Evolutionary conservation across 2,888 invertebrate genomes (phyloP), one percentile per base, ranked within the genome.

Genomic region (Drosophila lutescens): DNA sequence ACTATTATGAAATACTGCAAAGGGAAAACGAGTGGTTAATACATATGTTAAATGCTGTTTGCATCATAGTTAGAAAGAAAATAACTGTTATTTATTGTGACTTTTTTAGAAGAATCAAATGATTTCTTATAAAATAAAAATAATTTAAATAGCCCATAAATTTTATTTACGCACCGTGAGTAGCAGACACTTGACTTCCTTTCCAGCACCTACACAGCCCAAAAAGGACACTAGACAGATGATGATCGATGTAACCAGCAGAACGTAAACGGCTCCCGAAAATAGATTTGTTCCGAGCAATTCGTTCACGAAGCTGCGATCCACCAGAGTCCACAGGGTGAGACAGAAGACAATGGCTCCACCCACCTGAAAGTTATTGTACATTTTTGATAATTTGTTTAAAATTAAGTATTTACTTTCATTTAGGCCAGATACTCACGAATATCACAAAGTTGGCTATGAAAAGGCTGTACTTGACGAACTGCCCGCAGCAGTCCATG

Each of bases 181-280:
- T 51, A 98, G 94, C 95, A 98, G 96, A 92, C 98, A 98, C 92
- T 97, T 96, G 90, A 98, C 96, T 94, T 98, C 98, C 91, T 96
- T 97, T 49, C 97, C 95, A n/a, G 98, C 97, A 47, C 98, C 98
- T 88, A 97, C 94, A 92, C 98, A 98, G 63, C 98, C 98, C 74
- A 98, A 94, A 91, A 98, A 95, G 10, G 98, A 96, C 58, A 98
- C 94, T 74, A 98, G 89, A 85, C 97, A 95, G 70, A 97, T 95
- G 71, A 97, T 93, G 36, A 95, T 94, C 7, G 98, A 98, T 68
- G 96, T 96, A 23, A 95, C 95, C 55, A 98, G 94, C 74, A 98
- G 93, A 66, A 98, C 96, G 87, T 95, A 96, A 43, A 98, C 95
- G 0, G 98, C 95, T 30, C 97, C 97, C 55, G 96, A 95, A 92